Evolutionary conservation across 2,113 vertebrate species (phyloP).

Genomic region (Miniopterus natalensis): DNA sequence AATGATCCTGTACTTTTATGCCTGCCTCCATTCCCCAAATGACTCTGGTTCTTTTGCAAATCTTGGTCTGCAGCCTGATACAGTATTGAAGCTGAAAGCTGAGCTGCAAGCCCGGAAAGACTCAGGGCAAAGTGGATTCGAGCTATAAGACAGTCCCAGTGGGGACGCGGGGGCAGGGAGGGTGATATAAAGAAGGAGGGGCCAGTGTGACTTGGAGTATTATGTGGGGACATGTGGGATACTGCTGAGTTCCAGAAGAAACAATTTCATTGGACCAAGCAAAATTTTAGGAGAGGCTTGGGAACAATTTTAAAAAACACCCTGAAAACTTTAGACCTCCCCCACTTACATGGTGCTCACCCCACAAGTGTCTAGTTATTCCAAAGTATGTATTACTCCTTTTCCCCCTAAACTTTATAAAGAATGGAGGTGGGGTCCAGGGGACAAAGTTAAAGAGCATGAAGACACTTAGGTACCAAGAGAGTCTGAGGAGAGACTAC

Average conservation of each 20-base stretch:
- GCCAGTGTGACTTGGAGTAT: accelerated
- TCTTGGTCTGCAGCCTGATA: neutral
- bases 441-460: neutral
- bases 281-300: conserved; percentile 12
- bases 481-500: neutral
- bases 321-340: neutral
- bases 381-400: neutral
- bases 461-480: neutral
- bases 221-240: neutral
- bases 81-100: neutral
- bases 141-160: neutral
- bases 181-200: neutral
- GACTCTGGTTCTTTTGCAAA: neutral
- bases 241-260: neutral
- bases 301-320: neutral
- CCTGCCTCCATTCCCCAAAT: neutral
- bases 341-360: neutral
- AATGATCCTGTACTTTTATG: neutral
- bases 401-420: neutral
- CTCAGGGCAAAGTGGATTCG: neutral
- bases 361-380: neutral
- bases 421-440: neutral
- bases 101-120: neutral
- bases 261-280: neutral
- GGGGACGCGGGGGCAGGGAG: too few species aligned